phyloP scores from a whole-genome alignment of 1,140 invertebrate species.

The Homalodisca vitripennis region DNA sequence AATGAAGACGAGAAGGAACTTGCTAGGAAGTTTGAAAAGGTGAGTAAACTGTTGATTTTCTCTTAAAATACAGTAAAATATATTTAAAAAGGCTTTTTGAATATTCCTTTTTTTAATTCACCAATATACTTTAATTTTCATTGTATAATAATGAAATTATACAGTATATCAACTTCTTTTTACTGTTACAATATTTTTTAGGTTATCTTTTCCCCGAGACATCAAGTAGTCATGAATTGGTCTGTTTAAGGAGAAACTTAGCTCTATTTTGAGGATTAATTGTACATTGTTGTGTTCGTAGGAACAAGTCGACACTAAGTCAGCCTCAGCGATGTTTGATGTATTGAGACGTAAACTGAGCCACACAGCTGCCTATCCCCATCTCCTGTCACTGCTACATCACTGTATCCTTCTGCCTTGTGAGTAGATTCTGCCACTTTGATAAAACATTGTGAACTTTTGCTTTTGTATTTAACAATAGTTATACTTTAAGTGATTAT shows the following conservation, averaged over 20 bases:
- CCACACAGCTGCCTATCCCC: conserved; percentile 90
- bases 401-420: conserved; percentile 88
- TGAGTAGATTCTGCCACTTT: conserved; percentile 63
- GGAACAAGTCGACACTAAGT: conserved; percentile 94
- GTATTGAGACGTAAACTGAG: conserved; percentile 85
- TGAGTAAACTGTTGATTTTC: conserved; percentile 44
- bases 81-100: no score
- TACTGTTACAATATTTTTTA: no score
- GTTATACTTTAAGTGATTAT: neutral
- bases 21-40: conserved; percentile 80
- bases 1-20: conserved; percentile 96
- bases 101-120: no score
- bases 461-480: conserved; percentile 45
- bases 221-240: no score
- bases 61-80: no score
- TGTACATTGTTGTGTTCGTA: no score
- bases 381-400: conserved; percentile 87
- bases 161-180: no score
- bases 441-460: neutral
- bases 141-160: no score
- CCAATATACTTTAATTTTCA: no score
- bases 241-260: no score
- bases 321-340: conserved; percentile 92
- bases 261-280: no score
- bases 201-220: no score